A percentile compares a stretch with the other conserved stretches of the same genome.
These are phyloP conservation scores for Pachypsylla venusta DNA, from an alignment of 1,140 invertebrate species.

Conservation along the genomic window DNA sequence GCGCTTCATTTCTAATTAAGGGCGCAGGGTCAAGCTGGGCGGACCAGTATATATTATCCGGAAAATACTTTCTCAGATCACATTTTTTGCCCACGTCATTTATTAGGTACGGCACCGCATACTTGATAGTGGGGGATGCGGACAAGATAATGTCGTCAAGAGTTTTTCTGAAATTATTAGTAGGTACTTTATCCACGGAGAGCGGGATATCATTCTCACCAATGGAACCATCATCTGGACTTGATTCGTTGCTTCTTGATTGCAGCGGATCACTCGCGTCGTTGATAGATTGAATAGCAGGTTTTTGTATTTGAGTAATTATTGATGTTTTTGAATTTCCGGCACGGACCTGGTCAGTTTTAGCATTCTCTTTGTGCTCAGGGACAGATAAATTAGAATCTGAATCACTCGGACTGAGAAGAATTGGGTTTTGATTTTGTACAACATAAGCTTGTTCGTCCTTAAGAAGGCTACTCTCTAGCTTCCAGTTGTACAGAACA, in stretches of 20 bases:
- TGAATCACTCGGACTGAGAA: not conserved
- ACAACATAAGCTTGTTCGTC: slow-evolving; percentile 49
- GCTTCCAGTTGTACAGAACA: slow-evolving; percentile 75
- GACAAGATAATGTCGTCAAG: slow-evolving; percentile 61
- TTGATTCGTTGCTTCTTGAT: slow-evolving; percentile 25
- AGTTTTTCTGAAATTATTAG: slow-evolving; percentile 46
- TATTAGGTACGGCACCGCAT: slow-evolving; percentile 75
- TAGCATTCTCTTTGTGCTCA: not conserved
- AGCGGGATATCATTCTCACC: not conserved
- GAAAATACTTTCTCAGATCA: slow-evolving; percentile 57
- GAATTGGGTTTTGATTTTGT: not conserved
- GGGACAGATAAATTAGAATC: not conserved
- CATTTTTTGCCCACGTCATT: slow-evolving; percentile 67
- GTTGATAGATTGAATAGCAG: not conserved
- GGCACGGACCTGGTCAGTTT: not conserved
- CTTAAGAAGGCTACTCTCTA: slow-evolving; percentile 82
- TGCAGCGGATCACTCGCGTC: slow-evolving; percentile 22
- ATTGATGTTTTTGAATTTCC: too few species aligned
- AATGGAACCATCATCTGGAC: slow-evolving; percentile 17
- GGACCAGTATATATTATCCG: slow-evolving; percentile 64
- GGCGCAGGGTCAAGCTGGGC: slow-evolving; percentile 28
- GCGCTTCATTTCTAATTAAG: not conserved
- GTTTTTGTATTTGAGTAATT: not conserved
- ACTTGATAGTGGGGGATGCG: slow-evolving; percentile 63
- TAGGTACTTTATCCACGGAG: slow-evolving; percentile 30